Conservation (phyloP, 2,888 invertebrate genomes). For the Allacma fusca region DNA sequence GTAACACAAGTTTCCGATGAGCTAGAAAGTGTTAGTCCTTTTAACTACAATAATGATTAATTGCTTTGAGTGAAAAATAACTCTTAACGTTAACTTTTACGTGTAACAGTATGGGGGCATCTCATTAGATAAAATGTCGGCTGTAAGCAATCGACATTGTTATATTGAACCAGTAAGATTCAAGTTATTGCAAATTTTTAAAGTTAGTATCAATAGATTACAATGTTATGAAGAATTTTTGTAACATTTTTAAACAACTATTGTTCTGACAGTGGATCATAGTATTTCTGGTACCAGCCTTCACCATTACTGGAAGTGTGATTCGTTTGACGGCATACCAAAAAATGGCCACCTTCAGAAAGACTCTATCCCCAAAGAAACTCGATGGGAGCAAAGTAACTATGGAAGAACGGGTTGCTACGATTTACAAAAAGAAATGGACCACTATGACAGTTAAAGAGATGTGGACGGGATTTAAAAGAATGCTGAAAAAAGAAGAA, state of each 20-base stretch:
- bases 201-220: too few species aligned
- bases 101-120: too few species aligned
- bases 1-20: too few species aligned
- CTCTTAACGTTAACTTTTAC: too few species aligned
- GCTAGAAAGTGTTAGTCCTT: too few species aligned
- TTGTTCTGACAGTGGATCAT: constrained; percentile 28
- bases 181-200: too few species aligned
- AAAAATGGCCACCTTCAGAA: constrained; percentile 40
- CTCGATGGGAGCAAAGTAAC: constrained; percentile 35
- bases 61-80: too few species aligned
- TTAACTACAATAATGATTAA: too few species aligned
- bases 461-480: constrained; percentile 49
- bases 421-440: constrained; percentile 55
- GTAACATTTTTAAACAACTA: too few species aligned
- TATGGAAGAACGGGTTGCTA: constrained; percentile 53
- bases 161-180: constrained; percentile 51
- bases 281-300: constrained; percentile 53
- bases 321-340: constrained; percentile 49
- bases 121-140: too few species aligned
- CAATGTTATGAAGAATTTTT: too few species aligned
- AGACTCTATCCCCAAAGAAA: background rate
- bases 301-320: constrained; percentile 55
- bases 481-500: constrained; percentile 53
- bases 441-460: constrained; percentile 48
- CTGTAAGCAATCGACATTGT: constrained; percentile 43